A percentile compares a stretch with the other conserved stretches of the same genome.
phyloP scores from a whole-genome alignment of 2,888 invertebrate genomes.

The Orgyia antiqua region DNA sequence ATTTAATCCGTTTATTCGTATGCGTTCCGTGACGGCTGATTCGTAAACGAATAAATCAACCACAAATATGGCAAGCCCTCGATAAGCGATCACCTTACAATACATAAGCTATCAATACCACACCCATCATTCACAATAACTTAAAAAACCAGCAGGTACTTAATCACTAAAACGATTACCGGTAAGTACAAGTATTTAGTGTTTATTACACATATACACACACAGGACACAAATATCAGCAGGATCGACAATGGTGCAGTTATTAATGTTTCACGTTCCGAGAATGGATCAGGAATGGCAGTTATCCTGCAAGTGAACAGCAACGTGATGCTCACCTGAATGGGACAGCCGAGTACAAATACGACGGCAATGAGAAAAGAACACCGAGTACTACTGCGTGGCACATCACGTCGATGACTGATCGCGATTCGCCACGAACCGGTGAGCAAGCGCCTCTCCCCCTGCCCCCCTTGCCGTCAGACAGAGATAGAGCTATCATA shows the following conservation, averaged over 20 bases:
- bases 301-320: conserved; percentile 5
- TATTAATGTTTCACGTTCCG: conserved; percentile 1
- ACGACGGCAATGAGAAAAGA: conserved; percentile 64
- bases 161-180: conserved; percentile 3
- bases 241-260: conserved; percentile 1
- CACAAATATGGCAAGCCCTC: conserved; percentile 11
- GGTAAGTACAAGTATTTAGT: conserved; percentile 1
- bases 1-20: conserved; percentile 21
- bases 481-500: conserved; percentile 11
- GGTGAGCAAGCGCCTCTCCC: conserved; percentile 12
- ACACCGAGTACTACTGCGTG: conserved; percentile 69
- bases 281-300: no score
- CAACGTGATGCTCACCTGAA: conserved; percentile 55
- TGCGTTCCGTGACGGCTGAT: conserved; percentile 14
- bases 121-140: conserved; percentile 1
- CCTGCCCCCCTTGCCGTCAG: conserved; percentile 5
- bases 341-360: conserved; percentile 63
- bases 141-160: not conserved
- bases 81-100: conserved; percentile 6
- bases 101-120: conserved; percentile 1
- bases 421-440: conserved; percentile 9
- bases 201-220: conserved; percentile 6
- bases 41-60: conserved; percentile 17
- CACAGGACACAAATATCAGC: conserved; percentile 1
- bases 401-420: conserved; percentile 53